Evolutionary conservation across 2,797 vertebrate genomes (phyloP).

Genomic region (Urosaurus nigricauda): DNA sequence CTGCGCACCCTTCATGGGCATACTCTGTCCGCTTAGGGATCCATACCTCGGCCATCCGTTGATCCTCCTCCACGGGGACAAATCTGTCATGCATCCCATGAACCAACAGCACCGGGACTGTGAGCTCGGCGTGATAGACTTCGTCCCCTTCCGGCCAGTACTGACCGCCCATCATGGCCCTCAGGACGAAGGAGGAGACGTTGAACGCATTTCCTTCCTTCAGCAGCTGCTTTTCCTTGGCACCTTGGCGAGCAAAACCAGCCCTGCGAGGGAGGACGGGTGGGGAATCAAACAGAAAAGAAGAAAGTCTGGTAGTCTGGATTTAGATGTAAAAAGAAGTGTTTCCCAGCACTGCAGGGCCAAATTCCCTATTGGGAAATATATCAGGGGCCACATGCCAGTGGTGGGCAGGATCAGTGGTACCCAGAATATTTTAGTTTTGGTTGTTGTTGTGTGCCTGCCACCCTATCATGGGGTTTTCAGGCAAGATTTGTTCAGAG

Average conservation of each 20-base stretch:
- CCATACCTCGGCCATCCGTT: slow-evolving; percentile 95
- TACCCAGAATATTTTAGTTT: too few relatives aligned
- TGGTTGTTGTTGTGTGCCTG: too few relatives aligned
- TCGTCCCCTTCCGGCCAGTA: slow-evolving; percentile 98
- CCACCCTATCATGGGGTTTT: too few relatives aligned
- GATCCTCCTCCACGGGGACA: slow-evolving; percentile 95
- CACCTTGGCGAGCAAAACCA: slow-evolving; percentile 94
- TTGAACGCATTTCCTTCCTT: slow-evolving; percentile 97
- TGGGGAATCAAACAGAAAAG: not conserved
- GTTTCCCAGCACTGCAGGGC: too few relatives aligned
- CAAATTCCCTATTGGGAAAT: too few relatives aligned
- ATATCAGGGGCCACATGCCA: too few relatives aligned
- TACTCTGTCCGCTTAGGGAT: too few relatives aligned
- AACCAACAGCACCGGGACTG: slow-evolving; percentile 92
- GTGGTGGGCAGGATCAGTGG: too few relatives aligned
- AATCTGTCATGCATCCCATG: slow-evolving; percentile 97
- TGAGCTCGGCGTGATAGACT: slow-evolving; percentile 96
- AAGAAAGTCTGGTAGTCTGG: not conserved
- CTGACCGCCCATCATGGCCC: slow-evolving; percentile 98
- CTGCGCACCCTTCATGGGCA: too few relatives aligned
- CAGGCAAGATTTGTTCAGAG: too few relatives aligned
- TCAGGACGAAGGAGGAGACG: slow-evolving; percentile 93
- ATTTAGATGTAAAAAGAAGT: not conserved
- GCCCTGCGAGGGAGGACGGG: slow-evolving; percentile 78
- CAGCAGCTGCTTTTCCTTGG: slow-evolving; percentile 97